Evolutionary conservation across 2,797 vertebrate genomes (phyloP).

Genomic region (Tapirus indicus): DNA sequence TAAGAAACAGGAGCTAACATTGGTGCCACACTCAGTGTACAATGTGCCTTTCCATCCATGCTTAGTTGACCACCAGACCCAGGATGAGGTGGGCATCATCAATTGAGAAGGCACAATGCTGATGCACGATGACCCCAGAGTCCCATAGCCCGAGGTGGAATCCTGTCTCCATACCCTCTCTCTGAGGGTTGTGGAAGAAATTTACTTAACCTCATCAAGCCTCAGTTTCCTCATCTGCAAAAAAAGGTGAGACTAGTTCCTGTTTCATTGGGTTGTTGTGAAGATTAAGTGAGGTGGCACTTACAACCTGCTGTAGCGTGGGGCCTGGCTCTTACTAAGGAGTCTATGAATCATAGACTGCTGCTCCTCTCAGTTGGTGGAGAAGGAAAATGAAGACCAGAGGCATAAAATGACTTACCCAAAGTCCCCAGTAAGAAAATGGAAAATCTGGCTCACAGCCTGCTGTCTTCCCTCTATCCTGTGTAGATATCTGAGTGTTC

Average conservation of each 20-base stretch:
- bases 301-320: neutral
- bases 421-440: neutral
- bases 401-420: neutral
- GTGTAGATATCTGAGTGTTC: neutral
- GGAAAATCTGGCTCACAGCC: neutral
- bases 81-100: neutral
- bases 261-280: neutral
- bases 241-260: neutral
- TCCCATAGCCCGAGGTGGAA: neutral
- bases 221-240: neutral
- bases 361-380: neutral
- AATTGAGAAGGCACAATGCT: neutral
- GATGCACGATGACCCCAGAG: neutral
- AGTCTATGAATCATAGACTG: neutral
- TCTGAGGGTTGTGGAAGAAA: neutral
- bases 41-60: neutral
- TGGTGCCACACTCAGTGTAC: no score
- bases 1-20: neutral
- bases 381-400: neutral
- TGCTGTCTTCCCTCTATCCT: neutral
- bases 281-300: neutral
- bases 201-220: neutral
- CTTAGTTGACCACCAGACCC: neutral
- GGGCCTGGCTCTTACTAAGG: neutral
- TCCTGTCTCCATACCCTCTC: neutral